These are phyloP conservation scores for Dasyurus viverrinus DNA, from an alignment of 2,113 vertebrate species.

Conservation along the genomic window DNA sequence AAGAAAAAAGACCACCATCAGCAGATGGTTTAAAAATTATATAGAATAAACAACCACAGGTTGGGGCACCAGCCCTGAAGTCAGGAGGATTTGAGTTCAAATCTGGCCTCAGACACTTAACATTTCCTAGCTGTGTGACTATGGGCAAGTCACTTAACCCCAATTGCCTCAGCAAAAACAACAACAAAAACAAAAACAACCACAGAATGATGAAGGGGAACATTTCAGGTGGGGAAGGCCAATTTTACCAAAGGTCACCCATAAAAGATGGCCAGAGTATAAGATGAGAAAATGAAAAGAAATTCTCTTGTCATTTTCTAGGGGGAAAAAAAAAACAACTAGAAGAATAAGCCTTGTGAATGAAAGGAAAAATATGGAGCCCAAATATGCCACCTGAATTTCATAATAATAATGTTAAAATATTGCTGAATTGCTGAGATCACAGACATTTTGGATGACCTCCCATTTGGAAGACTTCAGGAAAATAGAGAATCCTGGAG, in stretches of 20 bases:
- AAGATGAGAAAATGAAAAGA: neutral
- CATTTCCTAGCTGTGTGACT: too few relatives aligned
- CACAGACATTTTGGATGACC: neutral
- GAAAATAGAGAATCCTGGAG: neutral
- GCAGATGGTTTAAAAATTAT: neutral
- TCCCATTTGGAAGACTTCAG: neutral
- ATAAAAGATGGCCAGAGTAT: neutral
- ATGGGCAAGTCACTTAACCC: too few relatives aligned
- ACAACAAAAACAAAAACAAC: too few relatives aligned
- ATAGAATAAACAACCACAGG: neutral
- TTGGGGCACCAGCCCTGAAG: too few relatives aligned
- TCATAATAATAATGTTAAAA: neutral
- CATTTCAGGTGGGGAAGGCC: neutral
- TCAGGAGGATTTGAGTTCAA: too few relatives aligned
- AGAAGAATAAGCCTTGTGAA: neutral
- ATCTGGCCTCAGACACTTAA: too few relatives aligned
- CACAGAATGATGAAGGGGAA: neutral
- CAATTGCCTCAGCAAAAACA: too few relatives aligned
- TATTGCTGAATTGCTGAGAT: neutral
- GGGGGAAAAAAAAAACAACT: conserved; percentile 2
- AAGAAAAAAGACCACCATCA: neutral
- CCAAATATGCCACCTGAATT: conserved; percentile 5
- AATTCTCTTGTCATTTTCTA: neutral
- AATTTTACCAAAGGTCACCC: neutral
- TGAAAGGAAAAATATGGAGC: neutral